phyloP scores from a whole-genome alignment of 1,140 invertebrate genomes.

The Nomia melanderi region DNA sequence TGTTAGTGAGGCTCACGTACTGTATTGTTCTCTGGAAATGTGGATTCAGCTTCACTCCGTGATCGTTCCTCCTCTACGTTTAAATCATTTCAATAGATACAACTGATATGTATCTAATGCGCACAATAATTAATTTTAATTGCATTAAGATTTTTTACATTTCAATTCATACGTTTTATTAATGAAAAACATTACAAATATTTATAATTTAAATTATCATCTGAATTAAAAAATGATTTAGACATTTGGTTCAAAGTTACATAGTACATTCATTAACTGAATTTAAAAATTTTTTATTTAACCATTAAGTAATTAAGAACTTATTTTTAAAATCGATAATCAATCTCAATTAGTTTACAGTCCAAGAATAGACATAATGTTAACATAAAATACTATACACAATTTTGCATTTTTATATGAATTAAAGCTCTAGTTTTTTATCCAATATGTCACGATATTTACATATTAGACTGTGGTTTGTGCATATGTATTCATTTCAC shows the following conservation, averaged over 20 bases:
- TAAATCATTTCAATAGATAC: conserved; percentile 52
- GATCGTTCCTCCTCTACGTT: conserved; percentile 55
- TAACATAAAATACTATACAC: not conserved
- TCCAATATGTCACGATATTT: conserved; percentile 20
- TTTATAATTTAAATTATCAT: no score
- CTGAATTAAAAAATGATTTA: no score
- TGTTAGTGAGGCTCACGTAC: conserved; percentile 79
- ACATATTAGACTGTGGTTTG: not conserved
- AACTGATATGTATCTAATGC: conserved; percentile 28
- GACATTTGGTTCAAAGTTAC: no score
- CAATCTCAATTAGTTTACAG: conserved; percentile 2
- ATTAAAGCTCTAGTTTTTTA: not conserved
- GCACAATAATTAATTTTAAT: conserved; percentile 12
- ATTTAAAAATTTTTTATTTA: conserved; percentile 6
- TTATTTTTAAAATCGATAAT: not conserved
- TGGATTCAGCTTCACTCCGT: conserved; percentile 73
- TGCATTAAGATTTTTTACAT: not conserved
- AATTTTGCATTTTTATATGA: not conserved
- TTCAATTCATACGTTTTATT: not conserved
- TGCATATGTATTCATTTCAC: conserved; percentile 8
- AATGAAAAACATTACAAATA: not conserved
- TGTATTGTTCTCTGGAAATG: conserved; percentile 79
- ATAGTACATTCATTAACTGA: not conserved
- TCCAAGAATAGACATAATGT: not conserved
- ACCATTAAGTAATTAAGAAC: conserved; percentile 13